A percentile compares a stretch with the other conserved stretches of the same genome.
Evolutionary conservation across 2,113 vertebrate genomes (phyloP).

Genomic region (Ictidomys tridecemlineatus): DNA sequence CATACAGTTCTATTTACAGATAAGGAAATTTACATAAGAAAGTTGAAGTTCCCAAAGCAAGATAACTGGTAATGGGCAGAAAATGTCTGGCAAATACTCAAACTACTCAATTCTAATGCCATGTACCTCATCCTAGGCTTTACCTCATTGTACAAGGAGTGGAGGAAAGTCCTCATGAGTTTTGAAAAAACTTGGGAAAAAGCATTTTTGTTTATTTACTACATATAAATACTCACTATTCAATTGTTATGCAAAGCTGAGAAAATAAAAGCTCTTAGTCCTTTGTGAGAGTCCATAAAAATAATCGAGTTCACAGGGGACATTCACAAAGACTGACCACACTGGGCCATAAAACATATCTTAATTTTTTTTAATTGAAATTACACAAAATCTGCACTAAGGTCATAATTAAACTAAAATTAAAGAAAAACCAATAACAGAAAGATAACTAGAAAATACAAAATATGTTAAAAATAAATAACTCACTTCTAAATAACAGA

Average conservation of each 20-base stretch:
- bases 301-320: not conserved
- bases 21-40: not conserved
- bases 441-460: too few relatives aligned
- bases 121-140: not conserved
- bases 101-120: not conserved
- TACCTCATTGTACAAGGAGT: fast-evolving
- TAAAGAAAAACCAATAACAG: too few relatives aligned
- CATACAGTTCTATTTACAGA: not conserved
- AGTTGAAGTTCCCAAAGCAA: not conserved
- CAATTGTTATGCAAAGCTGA: not conserved
- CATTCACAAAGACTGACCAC: not conserved
- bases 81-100: not conserved
- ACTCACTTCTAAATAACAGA: too few relatives aligned
- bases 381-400: too few relatives aligned
- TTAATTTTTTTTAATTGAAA: too few relatives aligned
- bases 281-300: not conserved
- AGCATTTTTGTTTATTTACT: not conserved
- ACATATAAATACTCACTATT: not conserved
- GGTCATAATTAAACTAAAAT: too few relatives aligned
- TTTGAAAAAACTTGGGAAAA: not conserved
- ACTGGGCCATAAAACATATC: not conserved
- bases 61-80: not conserved
- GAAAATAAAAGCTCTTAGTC: not conserved
- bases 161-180: not conserved
- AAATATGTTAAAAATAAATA: too few relatives aligned